Conservation (phyloP, 37 sponge, comb jelly and placozoan species). For the Dysidea cf. avara region DNA sequence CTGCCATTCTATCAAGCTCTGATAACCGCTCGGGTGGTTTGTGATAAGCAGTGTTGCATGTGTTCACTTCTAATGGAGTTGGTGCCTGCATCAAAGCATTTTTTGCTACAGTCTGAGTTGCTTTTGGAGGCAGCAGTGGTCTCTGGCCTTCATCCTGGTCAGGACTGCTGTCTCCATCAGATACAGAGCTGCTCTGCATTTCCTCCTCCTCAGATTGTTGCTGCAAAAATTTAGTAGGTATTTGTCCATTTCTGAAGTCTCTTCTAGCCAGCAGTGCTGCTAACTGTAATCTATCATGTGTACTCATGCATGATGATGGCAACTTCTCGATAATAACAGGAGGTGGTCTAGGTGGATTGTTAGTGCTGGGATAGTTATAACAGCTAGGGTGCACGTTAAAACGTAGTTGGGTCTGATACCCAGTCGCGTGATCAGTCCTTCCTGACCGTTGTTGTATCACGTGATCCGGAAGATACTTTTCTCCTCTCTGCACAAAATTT, state of each 20-base stretch:
- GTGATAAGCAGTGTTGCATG: too few species aligned
- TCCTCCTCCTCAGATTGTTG: conserved; percentile 9
- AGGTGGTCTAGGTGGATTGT: conserved; percentile 40
- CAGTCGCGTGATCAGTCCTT: conserved; percentile 19
- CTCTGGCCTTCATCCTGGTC: too few species aligned
- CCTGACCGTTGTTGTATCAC: neutral
- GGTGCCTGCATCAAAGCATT: too few species aligned
- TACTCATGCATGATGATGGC: neutral
- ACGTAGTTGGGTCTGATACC: conserved; percentile 36
- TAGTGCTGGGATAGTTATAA: conserved; percentile 15
- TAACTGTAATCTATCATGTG: neutral
- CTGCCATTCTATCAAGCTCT: too few species aligned
- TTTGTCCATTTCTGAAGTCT: neutral
- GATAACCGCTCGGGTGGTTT: too few species aligned
- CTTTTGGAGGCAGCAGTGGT: too few species aligned
- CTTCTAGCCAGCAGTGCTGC: neutral
- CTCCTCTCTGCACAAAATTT: too few species aligned
- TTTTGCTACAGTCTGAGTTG: too few species aligned
- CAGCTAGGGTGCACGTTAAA: conserved; percentile 36
- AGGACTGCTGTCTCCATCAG: neutral
- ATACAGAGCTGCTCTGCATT: neutral
- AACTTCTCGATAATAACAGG: conserved; percentile 57
- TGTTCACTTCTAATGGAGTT: too few species aligned
- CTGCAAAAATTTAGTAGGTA: neutral
- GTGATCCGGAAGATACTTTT: too few species aligned